Base-by-base conservation (phyloP, 1,140 invertebrate species). In the Ganaspis sp. region DNA sequence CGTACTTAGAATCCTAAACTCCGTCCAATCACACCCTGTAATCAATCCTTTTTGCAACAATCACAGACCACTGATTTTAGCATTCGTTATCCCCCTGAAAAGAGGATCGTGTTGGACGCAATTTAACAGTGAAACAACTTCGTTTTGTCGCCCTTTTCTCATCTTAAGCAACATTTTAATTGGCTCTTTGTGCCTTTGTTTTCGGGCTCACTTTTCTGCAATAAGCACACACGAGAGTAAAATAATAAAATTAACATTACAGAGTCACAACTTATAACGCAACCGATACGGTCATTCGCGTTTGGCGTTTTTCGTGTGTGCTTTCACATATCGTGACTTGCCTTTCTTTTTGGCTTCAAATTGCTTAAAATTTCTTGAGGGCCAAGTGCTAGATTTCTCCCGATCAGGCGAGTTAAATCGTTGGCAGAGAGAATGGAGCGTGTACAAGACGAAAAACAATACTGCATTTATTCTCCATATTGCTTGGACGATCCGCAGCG, bases 211-310 rank as follows among this genome's bases (percentile, higher is more conserved):
- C n/a, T 29, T 5, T 64, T 29, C 11, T n/a, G 15, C 23, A 64
- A 64, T 6, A 9, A 64, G 58, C 58, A 12, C 29, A 64, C 23
- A 64, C 58, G 21, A 64, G 29, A 64, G 23, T 64, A 26, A 64
- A 64, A 64, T 64, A 64, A 64, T 29, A 64, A 34, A 58, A 64
- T 29, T 29, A 29, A 29, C 4, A 64, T 29, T 29, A n/a, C 15
- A 64, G 8, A 58, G 58, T 64, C 58, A 64, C 58, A 64, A 29
- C 23, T 64, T 17, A 15, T 64, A 64, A 64, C 58, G 58, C 58
- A 64, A 64, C 58, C 58, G 58, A 64, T 64, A 64, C 58, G 58
- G 58, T 64, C 58, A 64, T 64, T 64, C 58, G 58, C 58, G 58
- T 64, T 64, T 64, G 58, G 58, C 26, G 15, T 29, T n/a, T 64